These are phyloP conservation scores for Micromesistius poutassou DNA, from an alignment of 2,797 vertebrate genomes.

Conservation along the genomic window DNA sequence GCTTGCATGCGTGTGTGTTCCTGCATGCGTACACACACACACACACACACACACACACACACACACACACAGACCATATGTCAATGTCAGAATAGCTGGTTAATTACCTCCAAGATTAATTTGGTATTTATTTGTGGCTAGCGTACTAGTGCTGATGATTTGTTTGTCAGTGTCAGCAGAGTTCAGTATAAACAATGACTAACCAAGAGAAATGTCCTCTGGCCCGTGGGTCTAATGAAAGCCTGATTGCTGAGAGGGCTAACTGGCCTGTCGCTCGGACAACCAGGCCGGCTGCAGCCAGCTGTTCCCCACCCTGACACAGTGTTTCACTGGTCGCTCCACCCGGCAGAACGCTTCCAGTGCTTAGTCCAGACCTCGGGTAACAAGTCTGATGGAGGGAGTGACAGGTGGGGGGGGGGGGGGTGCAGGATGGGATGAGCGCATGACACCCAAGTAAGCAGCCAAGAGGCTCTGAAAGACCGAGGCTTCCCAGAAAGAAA, in stretches of 20 bases:
- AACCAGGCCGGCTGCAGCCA: background rate
- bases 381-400: background rate
- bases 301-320: background rate
- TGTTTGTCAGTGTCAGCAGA: background rate
- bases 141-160: background rate
- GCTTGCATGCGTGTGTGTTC: too few species aligned
- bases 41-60: slow-evolving; percentile 9
- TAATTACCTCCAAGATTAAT: background rate
- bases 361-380: background rate
- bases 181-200: background rate
- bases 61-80: background rate
- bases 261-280: background rate
- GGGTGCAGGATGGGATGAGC: background rate
- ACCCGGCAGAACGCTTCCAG: background rate
- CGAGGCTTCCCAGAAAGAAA: too few species aligned
- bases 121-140: background rate
- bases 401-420: background rate
- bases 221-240: background rate
- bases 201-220: background rate
- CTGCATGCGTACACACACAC: background rate
- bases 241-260: background rate
- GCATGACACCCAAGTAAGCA: background rate
- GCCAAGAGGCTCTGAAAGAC: background rate
- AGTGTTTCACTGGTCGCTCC: background rate
- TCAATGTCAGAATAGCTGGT: background rate